Conservation (phyloP, 2,797 vertebrate genomes). For the Danio aesculapii region DNA sequence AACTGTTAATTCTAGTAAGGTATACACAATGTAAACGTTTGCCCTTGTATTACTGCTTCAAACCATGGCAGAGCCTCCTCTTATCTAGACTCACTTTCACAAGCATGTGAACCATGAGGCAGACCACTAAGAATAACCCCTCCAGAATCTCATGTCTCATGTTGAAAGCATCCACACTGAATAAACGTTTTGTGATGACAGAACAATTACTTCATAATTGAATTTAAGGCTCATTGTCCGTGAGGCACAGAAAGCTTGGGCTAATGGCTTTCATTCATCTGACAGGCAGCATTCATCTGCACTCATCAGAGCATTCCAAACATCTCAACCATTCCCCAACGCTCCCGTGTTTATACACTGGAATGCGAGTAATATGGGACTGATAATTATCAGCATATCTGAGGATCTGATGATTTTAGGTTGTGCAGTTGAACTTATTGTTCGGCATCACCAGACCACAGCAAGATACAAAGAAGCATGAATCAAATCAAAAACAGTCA, state of each 20-base stretch:
- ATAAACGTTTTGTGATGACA: slow-evolving; percentile 62
- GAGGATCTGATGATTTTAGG: slow-evolving; percentile 42
- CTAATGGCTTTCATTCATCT: slow-evolving; percentile 60
- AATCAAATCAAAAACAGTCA: neutral
- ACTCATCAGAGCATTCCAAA: slow-evolving; percentile 55
- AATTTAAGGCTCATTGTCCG: slow-evolving; percentile 58
- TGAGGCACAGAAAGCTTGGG: slow-evolving; percentile 44
- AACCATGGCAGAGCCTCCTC: slow-evolving; percentile 23
- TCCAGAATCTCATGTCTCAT: slow-evolving; percentile 33
- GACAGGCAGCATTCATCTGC: slow-evolving; percentile 59
- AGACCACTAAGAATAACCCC: slow-evolving; percentile 50
- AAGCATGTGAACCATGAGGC: slow-evolving; percentile 39
- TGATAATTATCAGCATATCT: slow-evolving; percentile 56
- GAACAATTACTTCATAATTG: slow-evolving; percentile 62
- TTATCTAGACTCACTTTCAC: slow-evolving; percentile 32
- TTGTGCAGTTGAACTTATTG: slow-evolving; percentile 12
- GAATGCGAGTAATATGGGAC: slow-evolving; percentile 50
- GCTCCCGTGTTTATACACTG: slow-evolving; percentile 46
- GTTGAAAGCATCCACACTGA: slow-evolving; percentile 51
- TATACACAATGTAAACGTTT: slow-evolving; percentile 16
- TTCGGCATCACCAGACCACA: neutral
- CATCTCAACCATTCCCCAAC: slow-evolving; percentile 56
- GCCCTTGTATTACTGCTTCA: slow-evolving; percentile 13
- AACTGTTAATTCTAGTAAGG: too few species aligned
- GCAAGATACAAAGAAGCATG: neutral